Percentiles rank a stretch among this genome's conserved stretches.
Conservation (phyloP, 2,888 invertebrate species). For the Cloeon dipterum region DNA sequence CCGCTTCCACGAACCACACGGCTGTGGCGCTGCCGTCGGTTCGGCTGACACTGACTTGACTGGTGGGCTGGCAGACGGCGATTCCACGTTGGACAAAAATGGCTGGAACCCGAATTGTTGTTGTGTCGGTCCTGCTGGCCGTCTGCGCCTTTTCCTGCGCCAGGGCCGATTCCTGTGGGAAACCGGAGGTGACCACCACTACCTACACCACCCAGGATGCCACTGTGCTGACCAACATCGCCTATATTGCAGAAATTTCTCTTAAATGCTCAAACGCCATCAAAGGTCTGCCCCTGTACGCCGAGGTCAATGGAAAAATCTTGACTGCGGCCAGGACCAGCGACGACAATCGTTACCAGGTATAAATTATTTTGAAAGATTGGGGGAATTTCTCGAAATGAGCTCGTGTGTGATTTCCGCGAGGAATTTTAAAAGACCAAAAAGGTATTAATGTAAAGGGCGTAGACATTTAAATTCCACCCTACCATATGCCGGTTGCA, state of each 20-base stretch:
- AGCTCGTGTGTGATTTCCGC: background rate
- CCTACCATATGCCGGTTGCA: too few relatives aligned
- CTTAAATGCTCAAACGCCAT: slow-evolving; percentile 47
- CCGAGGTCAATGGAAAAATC: slow-evolving; percentile 70
- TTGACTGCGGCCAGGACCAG: slow-evolving; percentile 42
- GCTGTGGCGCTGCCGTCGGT: too few relatives aligned
- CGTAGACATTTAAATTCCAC: too few relatives aligned
- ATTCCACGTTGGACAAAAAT: background rate
- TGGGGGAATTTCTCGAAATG: too few relatives aligned
- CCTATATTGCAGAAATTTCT: slow-evolving; percentile 75
- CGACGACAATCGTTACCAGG: background rate
- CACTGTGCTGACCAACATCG: slow-evolving; percentile 70
- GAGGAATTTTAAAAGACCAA: background rate
- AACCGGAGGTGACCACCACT: slow-evolving; percentile 38
- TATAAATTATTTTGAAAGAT: too few relatives aligned
- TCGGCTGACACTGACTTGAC: too few relatives aligned
- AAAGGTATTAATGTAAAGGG: too few relatives aligned
- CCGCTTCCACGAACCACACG: too few relatives aligned
- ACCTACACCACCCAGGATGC: slow-evolving; percentile 84
- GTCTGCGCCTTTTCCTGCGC: background rate
- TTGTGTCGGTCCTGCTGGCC: background rate
- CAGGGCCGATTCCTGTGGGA: slow-evolving; percentile 10
- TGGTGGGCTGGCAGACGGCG: too few relatives aligned
- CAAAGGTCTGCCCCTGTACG: slow-evolving; percentile 55
- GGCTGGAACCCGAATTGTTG: background rate